phyloP scores from a whole-genome alignment of 2,113 vertebrate species.

The Panthera uncia region DNA sequence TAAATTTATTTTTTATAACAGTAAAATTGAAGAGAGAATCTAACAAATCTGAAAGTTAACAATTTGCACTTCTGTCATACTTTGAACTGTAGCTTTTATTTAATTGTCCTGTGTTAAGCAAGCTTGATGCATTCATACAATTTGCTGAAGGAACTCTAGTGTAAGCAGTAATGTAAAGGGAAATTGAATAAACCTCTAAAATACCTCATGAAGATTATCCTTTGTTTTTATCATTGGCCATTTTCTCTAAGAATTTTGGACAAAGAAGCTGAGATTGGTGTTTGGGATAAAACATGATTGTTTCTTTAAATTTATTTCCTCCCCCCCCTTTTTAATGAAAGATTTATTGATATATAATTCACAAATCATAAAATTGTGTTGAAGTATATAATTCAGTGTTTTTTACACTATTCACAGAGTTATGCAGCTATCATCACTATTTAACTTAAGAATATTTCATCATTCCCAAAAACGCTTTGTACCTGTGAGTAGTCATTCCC shows the following conservation, averaged over 20 bases:
- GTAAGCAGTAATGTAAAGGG: background rate
- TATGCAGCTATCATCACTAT: background rate
- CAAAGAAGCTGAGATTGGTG: background rate
- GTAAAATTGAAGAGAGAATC: background rate
- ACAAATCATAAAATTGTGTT: background rate
- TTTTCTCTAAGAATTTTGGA: background rate
- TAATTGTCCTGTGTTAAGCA: background rate
- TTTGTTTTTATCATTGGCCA: background rate
- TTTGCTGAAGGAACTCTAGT: background rate
- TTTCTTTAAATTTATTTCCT: background rate
- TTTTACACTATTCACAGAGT: background rate
- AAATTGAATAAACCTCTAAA: background rate
- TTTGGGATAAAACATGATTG: background rate
- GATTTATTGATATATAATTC: background rate
- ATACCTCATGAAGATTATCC: background rate
- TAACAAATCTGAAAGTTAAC: background rate
- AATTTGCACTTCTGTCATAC: background rate
- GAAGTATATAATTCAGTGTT: background rate
- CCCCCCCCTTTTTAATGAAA: background rate
- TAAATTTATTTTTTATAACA: background rate
- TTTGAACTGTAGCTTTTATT: background rate
- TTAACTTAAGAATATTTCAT: background rate
- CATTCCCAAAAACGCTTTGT: fast-evolving
- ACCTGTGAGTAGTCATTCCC: background rate
- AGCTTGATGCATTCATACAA: background rate